Percentiles rank a stretch among this genome's conserved stretches.
phyloP scores from a whole-genome alignment of 53 echinoderm and acorn worm species.

The Holothuria scabra region DNA sequence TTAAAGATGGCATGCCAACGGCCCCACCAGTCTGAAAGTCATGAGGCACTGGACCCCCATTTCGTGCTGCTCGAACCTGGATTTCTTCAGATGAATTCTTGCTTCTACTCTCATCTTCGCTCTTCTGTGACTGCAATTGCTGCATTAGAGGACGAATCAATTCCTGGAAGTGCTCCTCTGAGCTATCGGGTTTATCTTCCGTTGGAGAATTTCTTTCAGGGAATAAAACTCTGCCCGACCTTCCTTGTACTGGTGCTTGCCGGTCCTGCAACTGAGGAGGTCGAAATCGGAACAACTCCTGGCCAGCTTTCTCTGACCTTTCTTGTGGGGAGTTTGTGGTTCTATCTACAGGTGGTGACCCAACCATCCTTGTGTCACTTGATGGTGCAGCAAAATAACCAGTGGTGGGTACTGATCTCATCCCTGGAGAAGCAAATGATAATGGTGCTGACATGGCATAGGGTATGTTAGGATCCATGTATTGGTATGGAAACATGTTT shows the following conservation, averaged over 20 bases:
- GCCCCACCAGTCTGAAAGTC: conserved; percentile 33
- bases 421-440: conserved; percentile 1
- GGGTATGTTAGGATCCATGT: conserved; percentile 67
- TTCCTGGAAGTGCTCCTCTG: conserved; percentile 43
- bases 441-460: conserved; percentile 2
- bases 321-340: conserved; percentile 12
- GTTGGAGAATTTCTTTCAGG: background rate
- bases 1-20: conserved; percentile 20
- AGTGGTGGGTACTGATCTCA: background rate
- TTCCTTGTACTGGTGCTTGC: background rate
- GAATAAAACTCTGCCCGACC: too few species aligned
- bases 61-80: background rate
- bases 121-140: conserved; percentile 42
- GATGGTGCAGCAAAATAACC: background rate
- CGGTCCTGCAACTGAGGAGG: background rate
- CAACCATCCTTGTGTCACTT: conserved; percentile 45
- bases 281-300: background rate
- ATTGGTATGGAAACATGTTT: conserved; percentile 55
- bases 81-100: background rate
- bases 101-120: conserved; percentile 35
- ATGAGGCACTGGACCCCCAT: conserved; percentile 18
- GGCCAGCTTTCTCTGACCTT: conserved; percentile 17
- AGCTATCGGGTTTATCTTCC: conserved; percentile 8
- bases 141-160: conserved; percentile 40
- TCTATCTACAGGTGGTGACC: conserved; percentile 44